These are phyloP conservation scores for Magallana gigas DNA, from an alignment of 1,140 invertebrate species.

Conservation along the genomic window DNA sequence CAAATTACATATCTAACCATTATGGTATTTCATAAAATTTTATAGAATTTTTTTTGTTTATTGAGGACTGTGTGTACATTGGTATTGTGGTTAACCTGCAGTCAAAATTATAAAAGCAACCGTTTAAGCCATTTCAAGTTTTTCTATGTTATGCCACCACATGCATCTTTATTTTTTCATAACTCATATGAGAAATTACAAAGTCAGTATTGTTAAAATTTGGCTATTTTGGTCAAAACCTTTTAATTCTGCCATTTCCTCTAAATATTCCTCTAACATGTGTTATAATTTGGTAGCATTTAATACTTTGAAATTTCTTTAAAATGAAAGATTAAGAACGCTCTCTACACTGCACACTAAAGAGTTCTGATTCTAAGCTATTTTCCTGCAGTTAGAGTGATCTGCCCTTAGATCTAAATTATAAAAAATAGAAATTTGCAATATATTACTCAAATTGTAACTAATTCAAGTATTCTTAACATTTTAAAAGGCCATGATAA, in stretches of 20 bases:
- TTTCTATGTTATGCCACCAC: slow-evolving; percentile 2
- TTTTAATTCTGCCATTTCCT: slow-evolving; percentile 3
- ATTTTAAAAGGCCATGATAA: too few relatives aligned
- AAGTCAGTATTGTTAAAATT: background rate
- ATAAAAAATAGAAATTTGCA: too few relatives aligned
- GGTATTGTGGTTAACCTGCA: background rate
- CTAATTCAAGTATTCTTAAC: too few relatives aligned
- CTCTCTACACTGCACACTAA: too few relatives aligned
- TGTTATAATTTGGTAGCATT: slow-evolving; percentile 3
- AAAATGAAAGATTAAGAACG: background rate
- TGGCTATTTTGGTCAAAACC: background rate
- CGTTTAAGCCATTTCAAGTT: background rate
- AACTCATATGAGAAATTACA: background rate
- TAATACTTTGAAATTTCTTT: background rate
- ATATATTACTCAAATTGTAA: too few relatives aligned
- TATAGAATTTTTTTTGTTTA: background rate
- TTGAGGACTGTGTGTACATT: background rate
- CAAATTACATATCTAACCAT: background rate
- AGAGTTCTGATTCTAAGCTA: too few relatives aligned
- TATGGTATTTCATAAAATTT: slow-evolving; percentile 3
- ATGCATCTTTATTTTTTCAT: slow-evolving; percentile 9
- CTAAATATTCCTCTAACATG: background rate
- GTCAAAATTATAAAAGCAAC: slow-evolving; percentile 5
- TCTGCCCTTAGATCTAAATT: too few relatives aligned
- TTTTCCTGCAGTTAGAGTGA: too few relatives aligned